Evolutionary conservation across 2,113 vertebrate genomes (phyloP).

Genomic region (Odocoileus virginianus): DNA sequence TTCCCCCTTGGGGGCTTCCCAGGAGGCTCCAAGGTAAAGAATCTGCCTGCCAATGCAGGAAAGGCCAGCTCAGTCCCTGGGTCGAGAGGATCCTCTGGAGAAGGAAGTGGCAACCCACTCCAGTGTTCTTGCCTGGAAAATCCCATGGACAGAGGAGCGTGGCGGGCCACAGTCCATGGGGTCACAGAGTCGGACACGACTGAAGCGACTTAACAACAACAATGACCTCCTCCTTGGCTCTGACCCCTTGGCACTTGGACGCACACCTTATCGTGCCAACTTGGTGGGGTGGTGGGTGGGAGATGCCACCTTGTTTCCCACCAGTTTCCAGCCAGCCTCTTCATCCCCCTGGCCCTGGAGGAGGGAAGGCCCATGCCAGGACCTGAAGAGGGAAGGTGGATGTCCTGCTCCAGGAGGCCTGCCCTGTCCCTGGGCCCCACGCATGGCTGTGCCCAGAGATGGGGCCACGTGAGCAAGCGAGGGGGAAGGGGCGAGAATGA

Average conservation of each 20-base stretch:
- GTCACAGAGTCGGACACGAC: background rate
- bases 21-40: background rate
- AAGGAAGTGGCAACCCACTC: background rate
- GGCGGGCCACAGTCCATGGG: fast-evolving
- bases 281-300: background rate
- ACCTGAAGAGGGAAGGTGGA: background rate
- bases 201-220: background rate
- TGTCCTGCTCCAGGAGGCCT: background rate
- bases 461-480: background rate
- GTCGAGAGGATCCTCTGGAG: background rate
- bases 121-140: background rate
- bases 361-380: background rate
- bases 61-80: background rate
- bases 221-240: background rate
- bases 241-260: background rate
- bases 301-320: background rate
- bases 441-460: background rate
- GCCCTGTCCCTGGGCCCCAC: background rate
- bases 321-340: background rate
- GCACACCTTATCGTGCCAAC: no score
- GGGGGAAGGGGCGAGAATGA: no score
- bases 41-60: background rate
- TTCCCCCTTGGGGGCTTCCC: background rate
- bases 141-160: background rate
- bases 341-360: background rate